These are phyloP conservation scores for Hermodice carunculata DNA, from an alignment of 2,888 invertebrate species.

Conservation along the genomic window DNA sequence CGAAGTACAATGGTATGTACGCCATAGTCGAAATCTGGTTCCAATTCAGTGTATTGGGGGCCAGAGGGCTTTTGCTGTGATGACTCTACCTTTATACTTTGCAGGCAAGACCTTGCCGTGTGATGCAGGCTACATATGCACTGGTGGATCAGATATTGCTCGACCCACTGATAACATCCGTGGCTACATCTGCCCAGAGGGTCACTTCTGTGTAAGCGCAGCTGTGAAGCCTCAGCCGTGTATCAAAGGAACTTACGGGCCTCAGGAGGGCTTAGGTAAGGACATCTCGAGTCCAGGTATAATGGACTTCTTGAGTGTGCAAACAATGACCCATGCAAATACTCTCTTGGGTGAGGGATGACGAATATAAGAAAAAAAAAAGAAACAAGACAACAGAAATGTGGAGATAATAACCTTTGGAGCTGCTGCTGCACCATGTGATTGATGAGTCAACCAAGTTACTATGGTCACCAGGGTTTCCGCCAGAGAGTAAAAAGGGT, in stretches of 20 bases:
- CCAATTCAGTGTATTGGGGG: no score
- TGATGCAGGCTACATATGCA: slow-evolving; percentile 62
- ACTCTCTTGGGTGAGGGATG: no score
- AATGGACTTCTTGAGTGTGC: not conserved
- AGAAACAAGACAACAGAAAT: no score
- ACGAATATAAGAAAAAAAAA: no score
- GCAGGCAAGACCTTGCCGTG: slow-evolving; percentile 57
- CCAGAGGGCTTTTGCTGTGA: no score
- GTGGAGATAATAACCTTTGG: no score
- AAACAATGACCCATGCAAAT: not conserved
- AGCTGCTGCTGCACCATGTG: no score
- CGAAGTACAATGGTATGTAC: no score
- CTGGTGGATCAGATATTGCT: slow-evolving; percentile 54
- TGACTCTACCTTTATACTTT: slow-evolving; percentile 6
- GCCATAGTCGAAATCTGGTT: no score
- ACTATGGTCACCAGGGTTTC: no score
- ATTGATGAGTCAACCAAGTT: no score
- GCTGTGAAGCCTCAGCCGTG: slow-evolving; percentile 53
- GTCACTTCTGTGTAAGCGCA: slow-evolving; percentile 62
- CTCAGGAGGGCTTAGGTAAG: slow-evolving; percentile 47
- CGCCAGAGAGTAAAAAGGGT: no score
- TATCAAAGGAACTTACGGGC: slow-evolving; percentile 53
- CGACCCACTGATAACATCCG: slow-evolving; percentile 55
- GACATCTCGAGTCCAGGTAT: not conserved
- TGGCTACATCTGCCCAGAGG: slow-evolving; percentile 64